phyloP scores from a whole-genome alignment of 1,140 invertebrate species.

The Apocrypta bakeri region DNA sequence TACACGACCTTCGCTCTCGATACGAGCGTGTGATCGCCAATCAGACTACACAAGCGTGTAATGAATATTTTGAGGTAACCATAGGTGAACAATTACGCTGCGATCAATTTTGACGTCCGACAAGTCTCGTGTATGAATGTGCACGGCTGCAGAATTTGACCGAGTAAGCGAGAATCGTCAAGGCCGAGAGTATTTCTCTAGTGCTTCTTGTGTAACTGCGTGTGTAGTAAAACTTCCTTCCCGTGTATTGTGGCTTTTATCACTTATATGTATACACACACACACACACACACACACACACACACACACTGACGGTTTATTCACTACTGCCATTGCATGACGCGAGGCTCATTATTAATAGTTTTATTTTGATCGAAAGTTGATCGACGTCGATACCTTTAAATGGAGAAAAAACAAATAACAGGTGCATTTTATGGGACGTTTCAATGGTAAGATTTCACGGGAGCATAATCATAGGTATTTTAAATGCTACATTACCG shows the following conservation, averaged over 20 bases:
- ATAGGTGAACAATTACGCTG: not conserved
- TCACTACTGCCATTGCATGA: not conserved
- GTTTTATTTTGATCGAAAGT: not conserved
- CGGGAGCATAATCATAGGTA: not conserved
- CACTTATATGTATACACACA: too few relatives aligned
- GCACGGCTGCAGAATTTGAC: not conserved
- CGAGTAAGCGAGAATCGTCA: slow-evolving; percentile 14
- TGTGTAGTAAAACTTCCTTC: not conserved
- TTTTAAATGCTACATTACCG: not conserved
- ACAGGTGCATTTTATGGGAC: not conserved
- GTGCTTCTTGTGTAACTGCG: not conserved
- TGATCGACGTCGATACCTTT: not conserved
- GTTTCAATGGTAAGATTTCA: not conserved
- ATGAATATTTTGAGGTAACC: not conserved
- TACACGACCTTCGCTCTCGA: too few relatives aligned
- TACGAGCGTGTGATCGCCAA: too few relatives aligned
- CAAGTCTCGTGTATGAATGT: not conserved
- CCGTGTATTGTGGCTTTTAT: too few relatives aligned
- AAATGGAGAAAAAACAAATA: not conserved
- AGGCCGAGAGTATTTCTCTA: slow-evolving; percentile 4
- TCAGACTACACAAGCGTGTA: not conserved
- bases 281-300: too few relatives aligned
- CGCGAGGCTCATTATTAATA: slow-evolving; percentile 5
- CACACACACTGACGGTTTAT: not conserved
- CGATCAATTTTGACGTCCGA: slow-evolving; percentile 13